Conservation (phyloP, 2,888 invertebrate genomes). For the Protophormia terraenovae region DNA sequence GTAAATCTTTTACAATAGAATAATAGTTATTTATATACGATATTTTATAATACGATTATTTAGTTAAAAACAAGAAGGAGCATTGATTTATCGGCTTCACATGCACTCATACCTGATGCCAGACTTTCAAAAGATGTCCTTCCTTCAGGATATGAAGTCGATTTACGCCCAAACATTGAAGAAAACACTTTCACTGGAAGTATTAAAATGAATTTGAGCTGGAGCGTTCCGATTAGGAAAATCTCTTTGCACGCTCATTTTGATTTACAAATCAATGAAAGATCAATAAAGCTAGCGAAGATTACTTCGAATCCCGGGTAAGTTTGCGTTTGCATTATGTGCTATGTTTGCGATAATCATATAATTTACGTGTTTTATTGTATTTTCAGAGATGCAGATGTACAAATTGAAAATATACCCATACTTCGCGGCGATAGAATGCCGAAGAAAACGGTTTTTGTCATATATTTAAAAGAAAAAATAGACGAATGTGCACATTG, state of each 20-base stretch:
- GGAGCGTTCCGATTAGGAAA: slow-evolving; percentile 84
- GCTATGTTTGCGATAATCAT: neutral
- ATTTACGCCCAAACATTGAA: slow-evolving; percentile 86
- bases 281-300: slow-evolving; percentile 81
- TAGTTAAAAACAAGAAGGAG: slow-evolving; percentile 83
- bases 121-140: slow-evolving; percentile 85
- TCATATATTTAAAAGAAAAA: slow-evolving; percentile 84
- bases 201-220: slow-evolving; percentile 87
- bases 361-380: neutral
- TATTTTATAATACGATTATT: too few species aligned
- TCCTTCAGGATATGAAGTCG: slow-evolving; percentile 86
- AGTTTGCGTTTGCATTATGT: neutral
- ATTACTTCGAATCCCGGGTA: slow-evolving; percentile 13
- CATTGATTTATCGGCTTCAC: slow-evolving; percentile 88
- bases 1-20: too few species aligned
- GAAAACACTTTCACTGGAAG: slow-evolving; percentile 86
- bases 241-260: slow-evolving; percentile 86
- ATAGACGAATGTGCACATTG: slow-evolving; percentile 84
- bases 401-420: slow-evolving; percentile 69
- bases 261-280: slow-evolving; percentile 84
- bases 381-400: slow-evolving; percentile 42
- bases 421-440: slow-evolving; percentile 82
- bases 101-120: slow-evolving; percentile 85
- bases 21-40: too few species aligned
- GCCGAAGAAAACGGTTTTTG: slow-evolving; percentile 84